Base-by-base conservation (phyloP, 2,888 invertebrate species). In the Phyllotreta cruciferae region DNA sequence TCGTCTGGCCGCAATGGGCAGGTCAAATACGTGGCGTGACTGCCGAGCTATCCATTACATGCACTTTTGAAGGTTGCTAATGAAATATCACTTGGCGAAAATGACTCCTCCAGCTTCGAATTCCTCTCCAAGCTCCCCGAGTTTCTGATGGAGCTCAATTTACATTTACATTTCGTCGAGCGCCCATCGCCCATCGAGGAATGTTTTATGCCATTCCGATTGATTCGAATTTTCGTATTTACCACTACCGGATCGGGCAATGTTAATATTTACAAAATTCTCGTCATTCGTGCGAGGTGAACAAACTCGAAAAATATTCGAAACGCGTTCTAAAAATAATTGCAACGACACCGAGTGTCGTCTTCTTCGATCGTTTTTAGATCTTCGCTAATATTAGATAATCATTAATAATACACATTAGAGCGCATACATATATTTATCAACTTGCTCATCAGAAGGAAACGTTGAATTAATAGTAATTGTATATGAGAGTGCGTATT, bases 1-100 rank as follows among this genome's bases (percentile, higher is more conserved):
- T 72, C 24, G 73, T 73, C 73, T 73, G 71, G 73, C 62, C 70
- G 70, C 71, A 73, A 73, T 72, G 70, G 70, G 64, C 71, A 70
- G 73, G 73, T 72, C 70, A 69, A 72, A 73, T 71, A 71, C 73
- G 73, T 72, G 73, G 56, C 13, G 49, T 58, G 70, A 72, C 68
- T 73, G 54, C 56, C 37, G 13, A 52, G 47, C 50, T 41, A 50
- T 58, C 39, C 41, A 50, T 58, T 58, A 50, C 14, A 50, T 58
- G 58, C 50, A 58, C 50, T 42, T 58, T 58, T 49, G 50, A 58
- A 58, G 58, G 58, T 41, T 58, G 58, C 24, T 35, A 35, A 49
- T 49, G 13, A 49, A 49, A 38, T 38, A 38, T 37, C 38, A 24
- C 24, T 24, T 24, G 24, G 24, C 24, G 24, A 10, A 42, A 42